phyloP scores from a whole-genome alignment of 1,140 invertebrate genomes.

The Diorhabda elongata region DNA sequence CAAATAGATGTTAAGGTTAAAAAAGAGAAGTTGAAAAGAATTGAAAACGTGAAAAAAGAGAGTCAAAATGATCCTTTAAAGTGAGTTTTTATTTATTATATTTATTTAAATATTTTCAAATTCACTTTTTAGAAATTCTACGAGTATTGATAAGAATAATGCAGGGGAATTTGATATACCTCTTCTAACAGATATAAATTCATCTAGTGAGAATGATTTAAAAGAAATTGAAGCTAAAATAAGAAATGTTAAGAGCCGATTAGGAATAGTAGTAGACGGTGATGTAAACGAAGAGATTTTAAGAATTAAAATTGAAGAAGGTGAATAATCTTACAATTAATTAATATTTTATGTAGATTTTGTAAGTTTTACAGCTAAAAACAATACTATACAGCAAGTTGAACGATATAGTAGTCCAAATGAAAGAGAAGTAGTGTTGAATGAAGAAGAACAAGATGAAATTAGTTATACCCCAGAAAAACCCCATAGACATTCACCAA shows the following conservation, averaged over 20 bases:
- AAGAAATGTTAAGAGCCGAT: slow-evolving; percentile 52
- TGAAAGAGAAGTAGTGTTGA: slow-evolving; percentile 6
- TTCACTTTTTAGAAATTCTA: background rate
- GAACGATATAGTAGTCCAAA: slow-evolving; percentile 4
- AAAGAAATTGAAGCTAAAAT: slow-evolving; percentile 55
- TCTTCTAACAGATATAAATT: slow-evolving; percentile 48
- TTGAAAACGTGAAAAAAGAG: slow-evolving; percentile 7
- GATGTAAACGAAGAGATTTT: slow-evolving; percentile 58
- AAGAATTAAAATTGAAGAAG: slow-evolving; percentile 53
- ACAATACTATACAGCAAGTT: background rate
- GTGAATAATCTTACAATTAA: slow-evolving; percentile 13
- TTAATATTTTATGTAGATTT: too few relatives aligned
- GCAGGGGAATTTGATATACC: slow-evolving; percentile 48
- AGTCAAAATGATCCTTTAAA: background rate
- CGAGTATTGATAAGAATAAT: slow-evolving; percentile 34
- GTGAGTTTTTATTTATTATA: background rate
- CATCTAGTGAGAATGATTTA: slow-evolving; percentile 52
- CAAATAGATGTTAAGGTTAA: slow-evolving; percentile 28
- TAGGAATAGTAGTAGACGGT: slow-evolving; percentile 51
- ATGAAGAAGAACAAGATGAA: background rate
- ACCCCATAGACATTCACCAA: slow-evolving; percentile 8
- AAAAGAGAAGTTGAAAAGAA: slow-evolving; percentile 31
- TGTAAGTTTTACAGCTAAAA: too few relatives aligned
- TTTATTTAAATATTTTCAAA: background rate
- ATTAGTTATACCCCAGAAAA: slow-evolving; percentile 10